Base-by-base conservation (phyloP, 2,888 invertebrate genomes). In the Melieria picta region DNA sequence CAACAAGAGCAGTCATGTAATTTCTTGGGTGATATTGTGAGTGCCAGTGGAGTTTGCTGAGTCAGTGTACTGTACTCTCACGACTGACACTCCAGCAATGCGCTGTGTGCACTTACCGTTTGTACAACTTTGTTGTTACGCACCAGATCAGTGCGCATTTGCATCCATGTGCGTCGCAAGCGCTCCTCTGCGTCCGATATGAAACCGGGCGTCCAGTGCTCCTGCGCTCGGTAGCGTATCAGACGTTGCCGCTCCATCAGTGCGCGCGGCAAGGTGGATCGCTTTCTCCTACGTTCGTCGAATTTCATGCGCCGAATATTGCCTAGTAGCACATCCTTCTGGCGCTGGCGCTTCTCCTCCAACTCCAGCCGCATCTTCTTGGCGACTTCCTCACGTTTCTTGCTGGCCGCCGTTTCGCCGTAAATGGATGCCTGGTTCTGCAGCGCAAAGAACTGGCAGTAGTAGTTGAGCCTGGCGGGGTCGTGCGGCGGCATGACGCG, bases 321-420 rank as follows among this genome's bases (percentile, higher is more conserved):
- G 7, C 61, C 74, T 5, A 77, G 42, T 11, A 72, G 63, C 69
- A 81, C 76, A 60, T 79, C 86, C 80, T 75, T 80, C 72, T 83
- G 80, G 55, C 80, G 81, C 11, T 76, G 77, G 13, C 76, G 78
- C 74, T 82, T 89, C 84, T 72, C 86, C 82, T 74, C 84, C 74
- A 79, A 82, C 80, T 93, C 93, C 71, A 93, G 91, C 11, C 93
- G 89, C 78, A 93, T 90, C 30, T 91, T 87, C 55, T 91, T 90
- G 0, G 93, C 90, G 65, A 93, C 93, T 81, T 93, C 93, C 73
- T 93, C 94, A 62, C 94, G 89, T 0, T 93, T 93, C 73, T 93
- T 90, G 68, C 94, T 94, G 0, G 93, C 91, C 0, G 91, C 92
- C 0, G 94, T 95, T 77, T 91, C 91, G 63, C 92, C 92, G 84